These are phyloP conservation scores for Hypolimnas misippus DNA, from an alignment of 2,888 invertebrate genomes.

Conservation along the genomic window DNA sequence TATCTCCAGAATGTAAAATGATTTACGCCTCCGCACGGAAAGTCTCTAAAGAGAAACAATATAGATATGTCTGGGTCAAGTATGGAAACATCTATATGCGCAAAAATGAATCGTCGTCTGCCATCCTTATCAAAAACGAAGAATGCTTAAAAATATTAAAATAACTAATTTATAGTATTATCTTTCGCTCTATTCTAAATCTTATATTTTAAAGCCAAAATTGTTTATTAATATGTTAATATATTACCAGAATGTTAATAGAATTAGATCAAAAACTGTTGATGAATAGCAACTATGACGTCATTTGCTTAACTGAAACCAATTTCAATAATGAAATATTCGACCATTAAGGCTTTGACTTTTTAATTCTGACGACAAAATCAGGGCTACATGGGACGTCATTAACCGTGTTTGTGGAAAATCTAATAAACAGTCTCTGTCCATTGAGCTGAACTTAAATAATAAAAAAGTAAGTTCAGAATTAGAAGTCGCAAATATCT, in stretches of 20 bases:
- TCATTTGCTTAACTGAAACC: constrained; percentile 22
- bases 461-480: too few species aligned
- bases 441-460: too few species aligned
- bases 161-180: constrained; percentile 13
- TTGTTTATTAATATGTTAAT: constrained; percentile 16
- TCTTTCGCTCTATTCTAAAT: constrained; percentile 12
- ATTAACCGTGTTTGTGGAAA: too few species aligned
- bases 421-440: too few species aligned
- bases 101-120: constrained; percentile 15
- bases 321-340: constrained; percentile 3
- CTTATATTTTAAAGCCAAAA: constrained; percentile 10
- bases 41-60: constrained; percentile 22
- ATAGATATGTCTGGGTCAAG: constrained; percentile 27
- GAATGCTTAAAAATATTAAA: constrained; percentile 3
- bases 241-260: constrained; percentile 31
- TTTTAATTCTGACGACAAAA: too few species aligned
- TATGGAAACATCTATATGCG: constrained; percentile 21
- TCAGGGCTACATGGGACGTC: too few species aligned
- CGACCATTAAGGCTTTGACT: constrained; percentile 18
- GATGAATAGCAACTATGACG: constrained; percentile 20
- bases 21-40: constrained; percentile 19
- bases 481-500: too few species aligned
- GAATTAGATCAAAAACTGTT: constrained; percentile 17
- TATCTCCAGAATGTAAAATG: constrained; percentile 19
- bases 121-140: constrained; percentile 19